These are phyloP conservation scores for Brachylomia viminalis DNA, from an alignment of 2,888 invertebrate species.

Conservation along the genomic window DNA sequence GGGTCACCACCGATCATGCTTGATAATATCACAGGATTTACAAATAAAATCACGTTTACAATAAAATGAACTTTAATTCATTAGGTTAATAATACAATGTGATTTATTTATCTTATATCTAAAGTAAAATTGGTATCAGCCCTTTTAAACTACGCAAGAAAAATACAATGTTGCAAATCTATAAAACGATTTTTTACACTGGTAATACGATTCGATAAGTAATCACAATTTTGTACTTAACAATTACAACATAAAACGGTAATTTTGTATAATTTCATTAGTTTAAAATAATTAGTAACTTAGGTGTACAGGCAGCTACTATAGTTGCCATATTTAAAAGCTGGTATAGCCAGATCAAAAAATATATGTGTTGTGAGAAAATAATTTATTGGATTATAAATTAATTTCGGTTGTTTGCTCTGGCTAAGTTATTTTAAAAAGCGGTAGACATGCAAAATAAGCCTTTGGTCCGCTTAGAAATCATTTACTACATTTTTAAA, in stretches of 20 bases:
- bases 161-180: conserved; percentile 73
- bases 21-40: neutral
- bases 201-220: conserved; percentile 78
- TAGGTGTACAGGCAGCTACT: conserved; percentile 41
- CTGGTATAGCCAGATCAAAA: conserved; percentile 42
- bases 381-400: conserved; percentile 27
- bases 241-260: conserved; percentile 63
- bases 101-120: conserved; percentile 76
- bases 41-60: conserved; percentile 40
- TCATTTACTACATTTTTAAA: conserved; percentile 55
- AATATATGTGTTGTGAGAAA: neutral
- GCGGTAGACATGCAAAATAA: conserved; percentile 52
- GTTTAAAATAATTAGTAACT: conserved; percentile 51
- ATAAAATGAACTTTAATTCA: conserved; percentile 69
- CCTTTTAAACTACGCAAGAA: conserved; percentile 73
- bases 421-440: conserved; percentile 50
- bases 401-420: conserved; percentile 38
- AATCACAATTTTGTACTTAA: conserved; percentile 83
- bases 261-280: conserved; percentile 66
- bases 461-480: conserved; percentile 16
- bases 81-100: conserved; percentile 74
- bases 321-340: conserved; percentile 56
- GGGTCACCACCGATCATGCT: neutral
- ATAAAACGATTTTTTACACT: conserved; percentile 79
- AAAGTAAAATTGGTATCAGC: conserved; percentile 88